A percentile compares a stretch with the other conserved stretches of the same genome.
phyloP scores from a whole-genome alignment of 2,888 invertebrate species.

The Pammene aurita region DNA sequence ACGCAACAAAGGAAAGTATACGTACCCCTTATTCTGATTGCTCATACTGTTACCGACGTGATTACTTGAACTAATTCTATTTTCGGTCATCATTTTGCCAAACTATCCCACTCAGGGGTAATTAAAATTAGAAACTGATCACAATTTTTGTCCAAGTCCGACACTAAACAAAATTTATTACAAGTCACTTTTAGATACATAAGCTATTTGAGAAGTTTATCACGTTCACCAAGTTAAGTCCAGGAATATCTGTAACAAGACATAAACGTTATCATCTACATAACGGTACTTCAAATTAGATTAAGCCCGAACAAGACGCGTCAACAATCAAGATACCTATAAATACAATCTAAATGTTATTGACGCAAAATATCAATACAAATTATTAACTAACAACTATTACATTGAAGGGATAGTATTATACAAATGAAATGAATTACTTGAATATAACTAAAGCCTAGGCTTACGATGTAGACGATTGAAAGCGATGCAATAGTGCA shows the following conservation, averaged over 20 bases:
- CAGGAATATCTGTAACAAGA: conserved; percentile 77
- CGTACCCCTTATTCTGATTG: conserved; percentile 85
- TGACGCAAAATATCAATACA: conserved; percentile 38
- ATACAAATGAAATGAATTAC: conserved; percentile 4
- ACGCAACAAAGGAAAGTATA: conserved; percentile 47
- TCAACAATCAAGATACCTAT: conserved; percentile 68
- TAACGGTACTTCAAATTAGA: conserved; percentile 47
- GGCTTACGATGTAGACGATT: conserved; percentile 29
- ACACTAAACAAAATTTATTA: conserved; percentile 80
- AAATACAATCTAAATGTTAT: conserved; percentile 41
- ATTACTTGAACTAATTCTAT: conserved; percentile 87
- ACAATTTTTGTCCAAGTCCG: conserved; percentile 76
- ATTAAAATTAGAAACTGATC: conserved; percentile 80
- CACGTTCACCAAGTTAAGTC: conserved; percentile 78
- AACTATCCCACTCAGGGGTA: conserved; percentile 73
- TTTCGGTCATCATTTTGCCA: conserved; percentile 89
- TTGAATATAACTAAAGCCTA: not conserved
- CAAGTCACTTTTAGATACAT: conserved; percentile 78
- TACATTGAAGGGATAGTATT: not conserved
- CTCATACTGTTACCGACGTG: conserved; percentile 84
- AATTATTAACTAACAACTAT: conserved; percentile 46
- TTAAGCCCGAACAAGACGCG: conserved; percentile 66
- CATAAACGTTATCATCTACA: conserved; percentile 48
- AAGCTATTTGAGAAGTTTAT: conserved; percentile 76
- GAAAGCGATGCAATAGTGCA: conserved; percentile 38